These are phyloP conservation scores for Dipodomys ordii DNA, from an alignment of 2,113 vertebrate species.

Conservation along the genomic window DNA sequence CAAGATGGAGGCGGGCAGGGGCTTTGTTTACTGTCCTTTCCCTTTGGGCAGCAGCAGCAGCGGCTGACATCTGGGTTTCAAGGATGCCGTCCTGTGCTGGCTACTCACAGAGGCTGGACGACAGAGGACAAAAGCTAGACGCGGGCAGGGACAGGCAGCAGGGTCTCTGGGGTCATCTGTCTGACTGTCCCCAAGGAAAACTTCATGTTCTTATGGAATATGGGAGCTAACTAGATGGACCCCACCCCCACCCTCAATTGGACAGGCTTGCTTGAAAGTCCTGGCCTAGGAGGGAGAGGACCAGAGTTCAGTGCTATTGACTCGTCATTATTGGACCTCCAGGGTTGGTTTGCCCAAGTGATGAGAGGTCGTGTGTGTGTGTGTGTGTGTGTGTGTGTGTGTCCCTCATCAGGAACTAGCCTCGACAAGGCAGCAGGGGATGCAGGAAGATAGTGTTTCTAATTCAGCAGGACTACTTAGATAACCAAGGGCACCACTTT, in stretches of 20 bases:
- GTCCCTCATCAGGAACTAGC: not conserved
- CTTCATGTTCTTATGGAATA: not conserved
- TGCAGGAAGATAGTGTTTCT: not conserved
- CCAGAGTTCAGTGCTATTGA: not conserved
- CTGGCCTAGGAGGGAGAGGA: not conserved
- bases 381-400: not conserved
- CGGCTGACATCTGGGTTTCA: constrained; percentile 79
- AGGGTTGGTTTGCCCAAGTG: not conserved
- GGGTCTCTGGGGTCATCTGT: not conserved
- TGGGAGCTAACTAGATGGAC: not conserved
- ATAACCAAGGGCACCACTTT: not conserved
- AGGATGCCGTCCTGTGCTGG: constrained; percentile 35
- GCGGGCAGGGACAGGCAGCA: not conserved
- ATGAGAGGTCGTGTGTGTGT: too few relatives aligned
- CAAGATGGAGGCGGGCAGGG: constrained; percentile 82
- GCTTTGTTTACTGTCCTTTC: constrained; percentile 84
- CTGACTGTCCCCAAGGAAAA: not conserved
- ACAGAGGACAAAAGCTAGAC: not conserved
- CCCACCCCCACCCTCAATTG: not conserved
- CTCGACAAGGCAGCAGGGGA: not conserved
- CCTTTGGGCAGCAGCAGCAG: constrained; percentile 80
- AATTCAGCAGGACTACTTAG: not conserved
- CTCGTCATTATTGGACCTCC: not conserved
- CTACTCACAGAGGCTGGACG: rapidly evolving
- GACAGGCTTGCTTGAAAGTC: not conserved